Evolutionary conservation across 1,140 invertebrate species (phyloP).

Genomic region (Trissolcus basalis): DNA sequence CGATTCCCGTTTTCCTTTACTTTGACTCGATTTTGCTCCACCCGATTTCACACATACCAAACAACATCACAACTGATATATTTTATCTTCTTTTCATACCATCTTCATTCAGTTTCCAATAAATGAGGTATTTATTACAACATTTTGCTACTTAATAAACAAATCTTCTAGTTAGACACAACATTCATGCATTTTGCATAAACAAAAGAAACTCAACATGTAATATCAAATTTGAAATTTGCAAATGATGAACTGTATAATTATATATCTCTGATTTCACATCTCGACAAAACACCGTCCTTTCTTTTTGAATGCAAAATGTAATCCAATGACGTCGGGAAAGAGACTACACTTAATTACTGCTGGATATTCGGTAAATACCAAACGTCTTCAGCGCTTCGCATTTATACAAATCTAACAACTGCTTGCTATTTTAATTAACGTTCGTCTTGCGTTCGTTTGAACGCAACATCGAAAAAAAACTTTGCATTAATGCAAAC

Average conservation of each 20-base stretch:
- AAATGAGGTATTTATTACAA: no score
- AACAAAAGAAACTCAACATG: no score
- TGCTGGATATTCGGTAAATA: conserved; percentile 69
- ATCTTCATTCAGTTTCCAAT: conserved; percentile 14
- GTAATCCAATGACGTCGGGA: not conserved
- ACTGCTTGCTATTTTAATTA: conserved; percentile 74
- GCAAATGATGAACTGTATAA: no score
- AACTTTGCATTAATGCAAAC: conserved; percentile 26
- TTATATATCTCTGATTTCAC: no score
- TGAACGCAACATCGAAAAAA: conserved; percentile 32
- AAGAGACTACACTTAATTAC: conserved; percentile 61
- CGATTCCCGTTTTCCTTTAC: conserved; percentile 24
- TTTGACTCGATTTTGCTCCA: conserved; percentile 9
- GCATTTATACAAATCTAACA: conserved; percentile 68
- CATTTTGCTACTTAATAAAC: no score
- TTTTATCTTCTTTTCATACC: not conserved
- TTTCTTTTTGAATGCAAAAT: no score
- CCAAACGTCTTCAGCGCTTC: conserved; percentile 67
- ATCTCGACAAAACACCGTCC: no score
- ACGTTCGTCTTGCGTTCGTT: conserved; percentile 60
- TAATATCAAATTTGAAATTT: no score
- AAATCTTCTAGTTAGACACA: not conserved
- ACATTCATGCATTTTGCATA: no score
- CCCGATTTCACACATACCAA: conserved; percentile 23
- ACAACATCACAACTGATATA: not conserved